These are phyloP conservation scores for Lathamus discolor DNA, from an alignment of 2,113 vertebrate genomes.

Conservation along the genomic window DNA sequence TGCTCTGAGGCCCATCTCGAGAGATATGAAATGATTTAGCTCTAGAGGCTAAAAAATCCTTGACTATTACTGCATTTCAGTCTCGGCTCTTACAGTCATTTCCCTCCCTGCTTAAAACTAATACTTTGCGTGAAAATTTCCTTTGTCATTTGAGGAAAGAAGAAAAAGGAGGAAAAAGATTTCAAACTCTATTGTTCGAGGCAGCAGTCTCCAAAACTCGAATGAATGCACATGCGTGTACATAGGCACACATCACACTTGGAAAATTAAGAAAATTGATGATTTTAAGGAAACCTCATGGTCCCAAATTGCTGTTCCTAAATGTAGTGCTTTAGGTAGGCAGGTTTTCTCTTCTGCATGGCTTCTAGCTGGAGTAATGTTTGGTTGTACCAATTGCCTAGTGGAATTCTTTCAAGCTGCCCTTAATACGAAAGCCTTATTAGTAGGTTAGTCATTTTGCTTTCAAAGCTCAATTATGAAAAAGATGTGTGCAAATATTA, in stretches of 20 bases:
- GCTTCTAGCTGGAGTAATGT: neutral
- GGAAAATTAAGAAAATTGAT: neutral
- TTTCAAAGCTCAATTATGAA: neutral
- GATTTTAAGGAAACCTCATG: neutral
- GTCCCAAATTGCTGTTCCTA: neutral
- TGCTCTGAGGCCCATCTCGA: neutral
- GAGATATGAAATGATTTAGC: neutral
- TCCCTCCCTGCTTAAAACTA: neutral
- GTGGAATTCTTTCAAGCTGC: neutral
- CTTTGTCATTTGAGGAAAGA: neutral
- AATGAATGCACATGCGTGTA: neutral
- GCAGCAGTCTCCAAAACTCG: neutral
- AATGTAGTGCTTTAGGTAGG: neutral
- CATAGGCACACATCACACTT: fast-evolving
- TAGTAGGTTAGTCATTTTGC: neutral
- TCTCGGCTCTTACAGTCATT: neutral
- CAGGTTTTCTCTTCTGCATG: neutral
- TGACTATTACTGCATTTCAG: neutral
- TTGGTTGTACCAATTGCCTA: neutral
- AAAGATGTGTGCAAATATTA: neutral
- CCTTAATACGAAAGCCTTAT: neutral
- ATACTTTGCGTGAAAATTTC: neutral
- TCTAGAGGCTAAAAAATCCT: neutral
- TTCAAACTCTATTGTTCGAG: neutral
- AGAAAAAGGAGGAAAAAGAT: neutral